A percentile compares a stretch with the other conserved stretches of the same genome.
Evolutionary conservation across 64 coral and sea anemone genomes (phyloP).

Genomic region (Dendronephthya gigantea): DNA sequence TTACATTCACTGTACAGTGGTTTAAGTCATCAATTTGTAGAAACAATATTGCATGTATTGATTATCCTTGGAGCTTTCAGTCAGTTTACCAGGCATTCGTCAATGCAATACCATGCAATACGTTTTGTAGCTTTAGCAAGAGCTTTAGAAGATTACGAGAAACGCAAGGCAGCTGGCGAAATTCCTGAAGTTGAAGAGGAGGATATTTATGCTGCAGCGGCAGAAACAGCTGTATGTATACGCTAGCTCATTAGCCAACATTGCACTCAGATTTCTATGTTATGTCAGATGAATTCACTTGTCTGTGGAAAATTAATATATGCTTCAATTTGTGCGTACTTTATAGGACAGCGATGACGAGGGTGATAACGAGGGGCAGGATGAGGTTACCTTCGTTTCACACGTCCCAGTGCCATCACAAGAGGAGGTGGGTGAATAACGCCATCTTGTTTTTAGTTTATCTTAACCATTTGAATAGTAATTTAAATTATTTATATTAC

Average conservation of each 20-base stretch:
- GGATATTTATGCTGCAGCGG: slow-evolving; percentile 77
- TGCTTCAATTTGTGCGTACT: not conserved
- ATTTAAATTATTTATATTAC: too few relatives aligned
- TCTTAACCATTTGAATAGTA: not conserved
- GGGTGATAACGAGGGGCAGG: slow-evolving; percentile 61
- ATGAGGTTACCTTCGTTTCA: slow-evolving; percentile 66
- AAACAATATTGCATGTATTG: too few relatives aligned
- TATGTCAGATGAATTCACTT: too few relatives aligned
- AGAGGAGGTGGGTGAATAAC: slow-evolving; percentile 52
- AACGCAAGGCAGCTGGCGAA: slow-evolving; percentile 55
- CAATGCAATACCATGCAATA: too few relatives aligned
- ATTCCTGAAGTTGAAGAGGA: slow-evolving; percentile 53
- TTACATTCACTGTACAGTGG: not conserved
- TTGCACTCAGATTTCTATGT: too few relatives aligned
- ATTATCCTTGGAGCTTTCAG: too few relatives aligned
- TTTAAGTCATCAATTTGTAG: too few relatives aligned
- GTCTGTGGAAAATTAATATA: not conserved
- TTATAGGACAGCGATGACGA: slow-evolving; percentile 69
- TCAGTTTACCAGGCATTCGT: too few relatives aligned
- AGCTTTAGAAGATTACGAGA: slow-evolving; percentile 81
- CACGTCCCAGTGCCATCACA: slow-evolving; percentile 95
- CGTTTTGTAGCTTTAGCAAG: slow-evolving; percentile 55
- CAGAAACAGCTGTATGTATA: slow-evolving; percentile 24
- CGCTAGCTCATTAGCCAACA: too few relatives aligned
- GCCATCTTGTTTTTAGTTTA: not conserved